Evolutionary conservation across 2,113 vertebrate genomes (phyloP).

Genomic region (Platichthys stellatus): DNA sequence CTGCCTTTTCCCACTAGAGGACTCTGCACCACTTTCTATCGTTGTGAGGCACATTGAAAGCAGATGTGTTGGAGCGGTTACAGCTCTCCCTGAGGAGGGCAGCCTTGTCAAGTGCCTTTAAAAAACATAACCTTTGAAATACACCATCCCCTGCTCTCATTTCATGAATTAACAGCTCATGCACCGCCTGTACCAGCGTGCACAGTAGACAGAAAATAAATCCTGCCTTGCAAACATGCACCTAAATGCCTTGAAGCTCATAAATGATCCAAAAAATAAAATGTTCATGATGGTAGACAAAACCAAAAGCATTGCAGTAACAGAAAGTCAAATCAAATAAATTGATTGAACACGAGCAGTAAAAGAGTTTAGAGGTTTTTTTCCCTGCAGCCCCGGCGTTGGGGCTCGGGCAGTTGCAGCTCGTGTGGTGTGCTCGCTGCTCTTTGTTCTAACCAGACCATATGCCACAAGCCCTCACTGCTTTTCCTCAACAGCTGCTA

Average conservation of each 20-base stretch:
- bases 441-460: constrained; percentile 79
- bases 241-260: neutral
- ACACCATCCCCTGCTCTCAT: constrained; percentile 34
- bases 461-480: constrained; percentile 77
- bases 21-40: constrained; percentile 50
- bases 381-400: constrained; percentile 46
- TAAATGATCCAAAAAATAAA: constrained; percentile 10
- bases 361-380: constrained; percentile 52
- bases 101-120: constrained; percentile 61
- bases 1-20: constrained; percentile 65
- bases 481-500: constrained; percentile 82
- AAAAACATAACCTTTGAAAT: constrained; percentile 41
- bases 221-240: neutral
- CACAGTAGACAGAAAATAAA: constrained; percentile 15
- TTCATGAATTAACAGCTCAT: constrained; percentile 45
- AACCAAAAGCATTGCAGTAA: constrained; percentile 13
- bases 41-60: constrained; percentile 20
- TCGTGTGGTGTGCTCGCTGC: constrained; percentile 48
- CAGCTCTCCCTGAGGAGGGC: constrained; percentile 65
- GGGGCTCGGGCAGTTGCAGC: constrained; percentile 23
- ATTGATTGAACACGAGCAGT: constrained; percentile 53
- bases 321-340: constrained; percentile 50
- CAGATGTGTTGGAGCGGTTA: constrained; percentile 52
- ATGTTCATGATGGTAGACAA: neutral
- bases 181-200: neutral